Percentiles rank a stretch among this genome's conserved stretches.
Conservation (phyloP, 2,888 invertebrate genomes). For the Dioctria linearis region DNA sequence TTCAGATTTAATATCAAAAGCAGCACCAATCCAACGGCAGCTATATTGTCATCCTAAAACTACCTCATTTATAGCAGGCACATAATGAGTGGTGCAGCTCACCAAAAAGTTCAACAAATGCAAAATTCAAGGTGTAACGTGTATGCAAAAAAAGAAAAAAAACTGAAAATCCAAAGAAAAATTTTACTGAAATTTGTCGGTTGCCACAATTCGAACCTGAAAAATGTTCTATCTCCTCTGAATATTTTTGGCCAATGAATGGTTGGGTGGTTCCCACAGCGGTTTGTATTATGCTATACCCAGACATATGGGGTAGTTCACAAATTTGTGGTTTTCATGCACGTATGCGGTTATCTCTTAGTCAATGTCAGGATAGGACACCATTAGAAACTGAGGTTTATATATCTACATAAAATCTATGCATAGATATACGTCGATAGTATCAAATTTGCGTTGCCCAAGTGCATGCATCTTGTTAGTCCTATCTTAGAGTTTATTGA, state of each 20-base stretch:
- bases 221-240: background rate
- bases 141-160: too few species aligned
- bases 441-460: slow-evolving; percentile 6
- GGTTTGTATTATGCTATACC: slow-evolving; percentile 11
- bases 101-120: too few species aligned
- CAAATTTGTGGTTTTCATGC: slow-evolving; percentile 41
- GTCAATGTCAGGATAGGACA: slow-evolving; percentile 30
- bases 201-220: too few species aligned
- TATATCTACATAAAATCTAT: background rate
- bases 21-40: too few species aligned
- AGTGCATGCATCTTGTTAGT: background rate
- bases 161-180: too few species aligned
- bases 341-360: slow-evolving; percentile 37
- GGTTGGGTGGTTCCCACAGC: slow-evolving; percentile 22
- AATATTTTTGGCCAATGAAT: slow-evolving; percentile 42
- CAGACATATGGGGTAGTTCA: background rate
- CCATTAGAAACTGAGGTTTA: slow-evolving; percentile 39
- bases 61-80: too few species aligned
- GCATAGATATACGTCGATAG: background rate
- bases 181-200: too few species aligned
- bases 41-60: too few species aligned
- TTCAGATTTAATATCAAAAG: too few species aligned
- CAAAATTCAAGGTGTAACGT: too few species aligned
- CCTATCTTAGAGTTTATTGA: slow-evolving; percentile 1
- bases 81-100: too few species aligned